phyloP scores from a whole-genome alignment of 2,797 vertebrate genomes.

The Psittacula echo region DNA sequence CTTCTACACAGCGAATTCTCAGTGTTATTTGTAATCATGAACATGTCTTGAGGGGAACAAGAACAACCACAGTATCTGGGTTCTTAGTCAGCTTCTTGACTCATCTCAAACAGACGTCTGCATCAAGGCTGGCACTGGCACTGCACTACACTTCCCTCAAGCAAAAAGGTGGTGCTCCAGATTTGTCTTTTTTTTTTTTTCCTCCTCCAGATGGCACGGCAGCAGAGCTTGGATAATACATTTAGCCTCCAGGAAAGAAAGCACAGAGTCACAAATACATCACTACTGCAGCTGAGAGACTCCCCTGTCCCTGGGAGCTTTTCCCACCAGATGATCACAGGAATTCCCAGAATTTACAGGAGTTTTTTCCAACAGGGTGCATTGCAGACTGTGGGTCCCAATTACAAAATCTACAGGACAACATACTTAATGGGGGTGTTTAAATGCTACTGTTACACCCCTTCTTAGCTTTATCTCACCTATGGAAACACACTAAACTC shows the following conservation, averaged over 20 bases:
- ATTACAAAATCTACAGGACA: not conserved
- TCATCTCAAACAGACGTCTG: not conserved
- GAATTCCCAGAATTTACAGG: not conserved
- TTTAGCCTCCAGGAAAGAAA: constrained; percentile 40
- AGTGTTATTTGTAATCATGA: accelerated
- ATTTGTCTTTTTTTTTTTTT: not conserved
- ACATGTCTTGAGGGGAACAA: not conserved
- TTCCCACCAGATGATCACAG: not conserved
- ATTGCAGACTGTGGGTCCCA: not conserved
- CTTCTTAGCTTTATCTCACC: not conserved
- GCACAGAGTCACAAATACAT: not conserved
- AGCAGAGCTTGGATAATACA: not conserved
- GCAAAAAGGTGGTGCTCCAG: constrained; percentile 22
- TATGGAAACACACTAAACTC: not conserved
- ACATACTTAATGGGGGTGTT: accelerated
- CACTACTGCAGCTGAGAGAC: not conserved
- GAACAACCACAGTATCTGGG: not conserved
- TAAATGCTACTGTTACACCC: not conserved
- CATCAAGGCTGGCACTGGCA: not conserved
- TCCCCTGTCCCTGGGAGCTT: not conserved
- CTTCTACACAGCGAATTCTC: not conserved
- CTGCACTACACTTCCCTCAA: not conserved
- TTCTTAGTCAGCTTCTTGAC: not conserved
- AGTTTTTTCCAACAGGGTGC: accelerated
- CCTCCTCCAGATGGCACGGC: accelerated